Base-by-base conservation (phyloP, 1,140 invertebrate species). In the Lucilia cuprina region DNA sequence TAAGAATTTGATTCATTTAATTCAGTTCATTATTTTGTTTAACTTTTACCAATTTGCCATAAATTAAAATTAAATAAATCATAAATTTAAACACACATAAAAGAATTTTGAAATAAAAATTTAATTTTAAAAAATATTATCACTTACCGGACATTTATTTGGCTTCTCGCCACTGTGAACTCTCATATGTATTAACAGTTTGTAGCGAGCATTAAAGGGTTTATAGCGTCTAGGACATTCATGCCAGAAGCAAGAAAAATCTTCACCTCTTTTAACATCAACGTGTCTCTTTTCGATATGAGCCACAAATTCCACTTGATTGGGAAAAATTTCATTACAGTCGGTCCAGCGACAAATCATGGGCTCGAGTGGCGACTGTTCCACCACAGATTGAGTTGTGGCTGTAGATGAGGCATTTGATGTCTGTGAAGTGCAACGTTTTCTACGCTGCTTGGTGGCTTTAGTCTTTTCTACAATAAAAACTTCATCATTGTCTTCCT, bases 131-230 rank as follows among this genome's bases (percentile, higher is more conserved):
- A 80, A 50, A 25, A 80, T 25, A 21, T 50, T 12, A 80, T 12
- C 4, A 94, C 95, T 96, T 93, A 99, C 98, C 91, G 96, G 95
- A 91, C 98, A 99, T 92, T 98, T 96, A 91, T 99, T 98, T 0
- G 98, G 98, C 88, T 98, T 99, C 88, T 99, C 97, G 17, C 98
- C 97, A 60, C 96, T 97, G 89, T 99, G 98, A 0, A 99, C 97
- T 10, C 98, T 91, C 97, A 99, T 99, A 91, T 99, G 98, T 84
- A 99, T 99, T 10, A 99, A 93, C 8, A 99, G 92, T 89, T 99
- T 99, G 93, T 99, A 99, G 82, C 98, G 93, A 0, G 98, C 98
- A 91, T 99, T 99, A 91, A 99, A 99, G 0, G 98, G 97, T 75
- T 96, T 94, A 55, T 95, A 93, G 75, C 95, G 93, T 41, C 98